Base-by-base conservation (phyloP, 2,888 invertebrate genomes). In the Rotaria socialis region DNA sequence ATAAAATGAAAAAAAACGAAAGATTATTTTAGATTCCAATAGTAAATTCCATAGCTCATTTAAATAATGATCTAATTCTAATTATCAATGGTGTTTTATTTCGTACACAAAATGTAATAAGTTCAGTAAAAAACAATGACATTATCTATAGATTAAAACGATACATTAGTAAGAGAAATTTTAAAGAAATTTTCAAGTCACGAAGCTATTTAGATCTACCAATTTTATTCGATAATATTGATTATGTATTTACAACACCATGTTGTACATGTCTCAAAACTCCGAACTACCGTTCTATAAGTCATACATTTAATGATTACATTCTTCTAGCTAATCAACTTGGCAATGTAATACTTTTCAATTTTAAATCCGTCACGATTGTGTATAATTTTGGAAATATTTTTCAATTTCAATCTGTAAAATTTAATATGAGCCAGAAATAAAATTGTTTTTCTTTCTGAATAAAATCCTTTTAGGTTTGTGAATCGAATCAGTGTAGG, bases 191-290 rank as follows among this genome's bases (percentile, higher is more conserved):
- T 35, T 35, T 35, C 35, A 35, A 35, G 35, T 35, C 35, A 35
- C 35, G 35, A 35, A 50, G 4, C 5, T 3, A 50, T 50, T 27
- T 27, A 60, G 60, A 60, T 60, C 8, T 60, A 27, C 60, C 60
- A 8, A 60, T 60, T 60, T 60, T 43, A 43, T 41, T 75, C 6
- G 75, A 75, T 14, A 80, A 47, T 6, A 80, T 80, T 43, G 47
- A 80, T 47, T 24, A 80, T 80, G 47, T 80, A 43, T 80, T 80
- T 43, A 80, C 47, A 24, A 80, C 41, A 22, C 75, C 75, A 22
- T 80, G 75, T 80, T 80, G 75, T 80, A n/a, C 43, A 80, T 47
- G 75, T 24, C 47, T 47, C 24, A 24, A 43, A 22, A 47, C 10
- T 11, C 22, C 2, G 2, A n/a, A 0, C 22, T 0, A 47, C 47